Percentiles rank a stretch among this genome's conserved stretches.
phyloP scores from a whole-genome alignment of 2,113 vertebrate genomes.

The Brachyhypopomus gauderio region DNA sequence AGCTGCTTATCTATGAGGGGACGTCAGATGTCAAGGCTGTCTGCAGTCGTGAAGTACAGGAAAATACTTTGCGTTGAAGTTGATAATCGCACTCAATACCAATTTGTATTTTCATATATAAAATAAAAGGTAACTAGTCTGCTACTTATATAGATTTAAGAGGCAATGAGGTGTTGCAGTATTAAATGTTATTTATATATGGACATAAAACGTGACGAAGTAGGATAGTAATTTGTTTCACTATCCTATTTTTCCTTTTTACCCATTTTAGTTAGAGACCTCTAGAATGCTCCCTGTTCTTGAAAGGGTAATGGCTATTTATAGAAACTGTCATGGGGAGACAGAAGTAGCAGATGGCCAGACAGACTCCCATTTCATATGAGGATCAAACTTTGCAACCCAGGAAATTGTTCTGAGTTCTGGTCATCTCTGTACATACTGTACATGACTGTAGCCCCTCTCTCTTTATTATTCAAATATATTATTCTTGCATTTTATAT shows the following conservation, averaged over 20 bases:
- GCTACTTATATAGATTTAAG: neutral
- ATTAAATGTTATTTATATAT: neutral
- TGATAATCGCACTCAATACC: too few species aligned
- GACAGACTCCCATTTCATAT: neutral
- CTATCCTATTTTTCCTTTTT: neutral
- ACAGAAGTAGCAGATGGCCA: constrained; percentile 43
- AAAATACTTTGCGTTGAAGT: too few species aligned
- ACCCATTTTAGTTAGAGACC: constrained; percentile 10
- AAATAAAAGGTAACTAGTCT: neutral
- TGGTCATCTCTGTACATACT: neutral
- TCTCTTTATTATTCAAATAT: neutral
- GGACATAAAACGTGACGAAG: too few species aligned
- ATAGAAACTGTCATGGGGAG: constrained; percentile 40
- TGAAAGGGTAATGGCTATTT: constrained; percentile 37
- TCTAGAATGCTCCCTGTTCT: constrained; percentile 43
- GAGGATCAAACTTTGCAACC: neutral
- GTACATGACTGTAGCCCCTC: neutral
- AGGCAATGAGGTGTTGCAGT: neutral
- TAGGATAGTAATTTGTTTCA: neutral
- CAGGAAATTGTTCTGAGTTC: neutral
- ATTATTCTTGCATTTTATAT: neutral
- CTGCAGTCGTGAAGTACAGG: too few species aligned
- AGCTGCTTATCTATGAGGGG: too few species aligned
- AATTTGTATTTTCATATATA: too few species aligned
- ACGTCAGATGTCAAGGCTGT: too few species aligned